These are phyloP conservation scores for Goniozus legneri DNA, from an alignment of 1,140 invertebrate species.

Conservation along the genomic window DNA sequence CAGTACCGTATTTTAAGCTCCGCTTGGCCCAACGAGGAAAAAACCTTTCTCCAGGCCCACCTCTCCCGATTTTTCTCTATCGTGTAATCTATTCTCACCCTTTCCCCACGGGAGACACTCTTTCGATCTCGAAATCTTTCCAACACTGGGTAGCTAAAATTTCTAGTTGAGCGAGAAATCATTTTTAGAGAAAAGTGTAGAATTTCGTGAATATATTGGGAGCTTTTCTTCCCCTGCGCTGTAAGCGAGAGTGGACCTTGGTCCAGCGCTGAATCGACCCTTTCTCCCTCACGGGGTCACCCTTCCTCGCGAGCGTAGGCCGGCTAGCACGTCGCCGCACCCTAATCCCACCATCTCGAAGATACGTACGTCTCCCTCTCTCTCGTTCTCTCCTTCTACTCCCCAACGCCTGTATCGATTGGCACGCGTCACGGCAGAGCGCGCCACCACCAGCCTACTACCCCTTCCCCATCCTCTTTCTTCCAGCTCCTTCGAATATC, in stretches of 20 bases:
- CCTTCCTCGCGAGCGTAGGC: slow-evolving; percentile 7
- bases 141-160: too few relatives aligned
- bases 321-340: slow-evolving; percentile 41
- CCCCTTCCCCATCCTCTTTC: not conserved
- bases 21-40: too few relatives aligned
- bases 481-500: too few relatives aligned
- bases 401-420: slow-evolving; percentile 44
- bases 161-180: too few relatives aligned
- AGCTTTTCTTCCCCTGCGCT: slow-evolving; percentile 24
- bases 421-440: slow-evolving; percentile 34
- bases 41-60: slow-evolving; percentile 18
- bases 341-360: slow-evolving; percentile 47
- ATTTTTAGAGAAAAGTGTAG: too few relatives aligned
- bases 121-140: slow-evolving; percentile 17
- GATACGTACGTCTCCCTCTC: too few relatives aligned
- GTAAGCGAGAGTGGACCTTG: slow-evolving; percentile 51
- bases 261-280: slow-evolving; percentile 51
- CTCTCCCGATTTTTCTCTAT: slow-evolving; percentile 14
- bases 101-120: too few relatives aligned
- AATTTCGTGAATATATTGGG: too few relatives aligned
- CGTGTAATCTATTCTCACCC: not conserved
- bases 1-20: not conserved
- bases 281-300: slow-evolving; percentile 21
- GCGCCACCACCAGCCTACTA: slow-evolving; percentile 33
- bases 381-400: too few relatives aligned